phyloP scores from a whole-genome alignment of 2,797 vertebrate species.

The Heterohyrax brucei region DNA sequence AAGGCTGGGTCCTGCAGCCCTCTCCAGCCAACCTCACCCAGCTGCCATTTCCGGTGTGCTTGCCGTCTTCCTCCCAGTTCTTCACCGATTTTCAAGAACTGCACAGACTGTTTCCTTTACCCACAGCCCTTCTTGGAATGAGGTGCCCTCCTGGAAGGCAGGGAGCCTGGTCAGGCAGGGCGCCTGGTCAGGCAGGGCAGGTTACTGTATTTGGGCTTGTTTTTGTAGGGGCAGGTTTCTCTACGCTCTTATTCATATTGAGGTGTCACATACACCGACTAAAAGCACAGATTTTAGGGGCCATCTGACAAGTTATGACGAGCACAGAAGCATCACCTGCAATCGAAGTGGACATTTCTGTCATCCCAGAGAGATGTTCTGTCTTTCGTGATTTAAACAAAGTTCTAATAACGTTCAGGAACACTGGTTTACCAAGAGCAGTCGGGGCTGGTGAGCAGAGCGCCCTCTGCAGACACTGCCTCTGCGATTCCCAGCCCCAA shows the following conservation, averaged over 20 bases:
- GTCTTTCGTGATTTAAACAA: not conserved
- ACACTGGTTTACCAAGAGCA: no score
- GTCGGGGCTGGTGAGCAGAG: not conserved
- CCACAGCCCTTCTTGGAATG: no score
- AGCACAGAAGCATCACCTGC: no score
- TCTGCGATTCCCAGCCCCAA: no score
- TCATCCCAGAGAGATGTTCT: no score
- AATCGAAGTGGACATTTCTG: not conserved
- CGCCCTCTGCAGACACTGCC: no score
- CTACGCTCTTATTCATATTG: not conserved
- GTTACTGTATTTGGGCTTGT: rapidly evolving
- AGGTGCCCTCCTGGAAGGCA: not conserved
- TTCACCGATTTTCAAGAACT: not conserved
- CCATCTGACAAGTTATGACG: not conserved
- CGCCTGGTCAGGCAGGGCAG: rapidly evolving
- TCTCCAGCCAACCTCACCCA: no score
- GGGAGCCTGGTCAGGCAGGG: rapidly evolving
- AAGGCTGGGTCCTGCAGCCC: no score
- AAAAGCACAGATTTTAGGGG: not conserved
- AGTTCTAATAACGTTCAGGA: not conserved
- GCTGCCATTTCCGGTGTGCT: no score
- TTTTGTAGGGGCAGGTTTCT: not conserved
- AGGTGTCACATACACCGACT: rapidly evolving
- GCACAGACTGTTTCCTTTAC: not conserved
- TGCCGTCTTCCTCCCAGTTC: not conserved